Evolutionary conservation across 1,140 invertebrate genomes (phyloP).

Genomic region (Pachypeltis micranthus): DNA sequence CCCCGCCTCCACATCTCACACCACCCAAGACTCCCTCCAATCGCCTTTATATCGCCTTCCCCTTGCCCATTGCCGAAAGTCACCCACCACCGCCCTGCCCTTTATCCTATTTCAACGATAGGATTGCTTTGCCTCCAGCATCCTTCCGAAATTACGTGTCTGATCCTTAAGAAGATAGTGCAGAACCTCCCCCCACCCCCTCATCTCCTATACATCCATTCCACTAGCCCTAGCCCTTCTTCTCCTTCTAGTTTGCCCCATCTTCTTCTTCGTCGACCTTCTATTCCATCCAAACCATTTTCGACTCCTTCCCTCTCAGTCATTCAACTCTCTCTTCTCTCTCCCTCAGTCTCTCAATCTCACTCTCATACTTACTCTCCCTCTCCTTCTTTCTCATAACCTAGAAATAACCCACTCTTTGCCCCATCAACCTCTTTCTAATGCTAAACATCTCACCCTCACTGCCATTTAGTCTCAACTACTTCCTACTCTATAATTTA

Average conservation of each 20-base stretch:
- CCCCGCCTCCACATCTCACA: too few species aligned
- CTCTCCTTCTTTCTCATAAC: background rate
- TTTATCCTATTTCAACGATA: constrained; percentile 1
- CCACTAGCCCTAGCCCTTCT: background rate
- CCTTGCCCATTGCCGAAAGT: too few species aligned
- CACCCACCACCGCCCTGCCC: too few species aligned
- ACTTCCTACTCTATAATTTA: too few species aligned
- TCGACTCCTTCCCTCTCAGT: background rate
- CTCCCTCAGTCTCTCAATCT: background rate
- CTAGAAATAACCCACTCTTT: too few species aligned
- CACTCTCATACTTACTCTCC: background rate
- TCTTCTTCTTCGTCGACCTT: background rate
- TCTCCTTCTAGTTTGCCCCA: background rate
- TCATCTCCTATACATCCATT: background rate
- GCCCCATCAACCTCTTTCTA: too few species aligned
- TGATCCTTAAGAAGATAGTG: constrained; percentile 4
- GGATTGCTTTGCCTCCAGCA: constrained; percentile 1
- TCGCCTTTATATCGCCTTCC: too few species aligned
- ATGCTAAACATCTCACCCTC: too few species aligned
- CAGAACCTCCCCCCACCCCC: background rate
- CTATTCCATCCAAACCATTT: background rate
- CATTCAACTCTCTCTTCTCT: background rate
- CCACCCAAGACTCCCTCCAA: too few species aligned
- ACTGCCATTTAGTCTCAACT: too few species aligned
- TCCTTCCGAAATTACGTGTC: constrained; percentile 8